Conservation (phyloP, 2,888 invertebrate genomes). For the Heteromyza rotundicornis region DNA sequence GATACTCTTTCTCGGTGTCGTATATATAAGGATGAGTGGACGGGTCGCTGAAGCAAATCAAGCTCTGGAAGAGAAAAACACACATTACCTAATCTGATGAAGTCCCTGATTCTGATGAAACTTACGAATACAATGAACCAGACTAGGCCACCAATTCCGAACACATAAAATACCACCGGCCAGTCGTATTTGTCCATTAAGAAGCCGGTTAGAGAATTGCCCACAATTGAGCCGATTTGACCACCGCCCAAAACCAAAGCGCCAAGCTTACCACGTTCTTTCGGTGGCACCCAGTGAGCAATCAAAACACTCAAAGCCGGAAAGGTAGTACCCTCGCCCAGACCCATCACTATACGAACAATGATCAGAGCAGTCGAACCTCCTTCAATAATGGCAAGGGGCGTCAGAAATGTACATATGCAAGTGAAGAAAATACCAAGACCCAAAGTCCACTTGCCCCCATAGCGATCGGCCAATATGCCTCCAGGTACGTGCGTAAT, state of each 20-base stretch:
- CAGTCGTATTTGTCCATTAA: constrained; percentile 71
- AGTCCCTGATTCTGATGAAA: constrained; percentile 50
- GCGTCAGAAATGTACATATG: constrained; percentile 17
- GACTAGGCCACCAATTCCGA: constrained; percentile 70
- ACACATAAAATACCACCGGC: constrained; percentile 77
- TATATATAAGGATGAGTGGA: constrained; percentile 74
- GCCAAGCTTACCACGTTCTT: constrained; percentile 76
- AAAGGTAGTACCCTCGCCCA: constrained; percentile 83
- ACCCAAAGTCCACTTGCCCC: constrained; percentile 81
- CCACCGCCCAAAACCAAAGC: constrained; percentile 79
- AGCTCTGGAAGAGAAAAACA: constrained; percentile 55
- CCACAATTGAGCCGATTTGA: constrained; percentile 67
- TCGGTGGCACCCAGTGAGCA: constrained; percentile 78
- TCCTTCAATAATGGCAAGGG: constrained; percentile 7
- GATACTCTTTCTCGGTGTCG: constrained; percentile 69
- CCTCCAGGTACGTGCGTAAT: constrained; percentile 82
- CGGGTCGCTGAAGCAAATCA: constrained; percentile 69
- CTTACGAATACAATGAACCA: constrained; percentile 73
- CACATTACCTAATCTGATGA: constrained; percentile 40
- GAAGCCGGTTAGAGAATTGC: constrained; percentile 69
- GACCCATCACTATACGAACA: constrained; percentile 75
- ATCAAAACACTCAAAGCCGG: constrained; percentile 80
- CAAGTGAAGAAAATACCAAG: constrained; percentile 78
- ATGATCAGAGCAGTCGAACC: constrained; percentile 68
- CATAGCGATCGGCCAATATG: constrained; percentile 76